These are phyloP conservation scores for Nerophis ophidion DNA, from an alignment of 2,113 vertebrate genomes.

Conservation along the genomic window DNA sequence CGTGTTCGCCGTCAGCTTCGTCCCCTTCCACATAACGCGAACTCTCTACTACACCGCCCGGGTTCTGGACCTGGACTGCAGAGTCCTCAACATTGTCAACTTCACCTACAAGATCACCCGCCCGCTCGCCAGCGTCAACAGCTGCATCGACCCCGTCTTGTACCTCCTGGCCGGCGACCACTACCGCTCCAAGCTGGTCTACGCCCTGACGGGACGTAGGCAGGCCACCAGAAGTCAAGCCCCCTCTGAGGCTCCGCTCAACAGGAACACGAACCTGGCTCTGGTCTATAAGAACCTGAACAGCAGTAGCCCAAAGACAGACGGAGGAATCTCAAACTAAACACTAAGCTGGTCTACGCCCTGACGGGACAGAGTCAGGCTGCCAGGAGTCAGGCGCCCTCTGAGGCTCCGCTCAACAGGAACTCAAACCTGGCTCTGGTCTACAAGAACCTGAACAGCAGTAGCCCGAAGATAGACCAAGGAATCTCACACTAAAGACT, in stretches of 20 bases:
- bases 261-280: constrained; percentile 10
- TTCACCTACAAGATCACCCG: constrained; percentile 89
- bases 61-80: constrained; percentile 73
- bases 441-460: too few species aligned
- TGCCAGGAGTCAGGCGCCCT: too few species aligned
- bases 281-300: too few species aligned
- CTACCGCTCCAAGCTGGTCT: constrained; percentile 72
- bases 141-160: constrained; percentile 89
- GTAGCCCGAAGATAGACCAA: too few species aligned
- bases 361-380: too few species aligned
- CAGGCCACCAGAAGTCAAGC: background rate
- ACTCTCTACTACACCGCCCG: constrained; percentile 83
- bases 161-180: constrained; percentile 87
- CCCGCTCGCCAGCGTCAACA: constrained; percentile 88
- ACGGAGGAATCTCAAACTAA: too few species aligned
- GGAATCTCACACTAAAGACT: too few species aligned
- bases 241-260: constrained; percentile 26
- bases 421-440: too few species aligned
- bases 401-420: too few species aligned
- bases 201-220: constrained; percentile 27
- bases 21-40: constrained; percentile 90
- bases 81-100: constrained; percentile 81
- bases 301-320: too few species aligned
- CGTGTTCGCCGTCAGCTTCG: constrained; percentile 85
- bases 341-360: too few species aligned